Base-by-base conservation (phyloP, 2,888 invertebrate species). In the Agrotis ipsilon region DNA sequence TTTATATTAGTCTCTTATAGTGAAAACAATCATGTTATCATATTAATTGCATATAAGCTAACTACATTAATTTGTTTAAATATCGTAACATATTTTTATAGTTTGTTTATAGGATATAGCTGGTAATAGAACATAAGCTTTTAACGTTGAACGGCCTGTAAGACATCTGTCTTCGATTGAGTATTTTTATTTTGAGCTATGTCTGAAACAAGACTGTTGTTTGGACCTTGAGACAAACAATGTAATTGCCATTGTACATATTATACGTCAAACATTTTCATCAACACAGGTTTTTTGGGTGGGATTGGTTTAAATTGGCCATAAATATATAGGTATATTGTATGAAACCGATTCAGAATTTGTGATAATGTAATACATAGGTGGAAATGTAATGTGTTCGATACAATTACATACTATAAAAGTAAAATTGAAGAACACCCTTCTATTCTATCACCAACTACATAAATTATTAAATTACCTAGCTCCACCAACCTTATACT, bases 401-500 rank as follows among this genome's bases (percentile, higher is more conserved):
- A 3, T 19, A 3, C 2, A 64, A 19, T 14, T 59, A 46, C 21
- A 24, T 45, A 57, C 54, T 71, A 32, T n/a, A 48, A 18, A 32
- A 60, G 18, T 46, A 54, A 55, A 45, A 72, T 3, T 64, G 21
- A 45, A 64, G 9, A 39, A 11, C 39, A 32, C 45, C 48, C 27
- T 7, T 18, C 57, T 65, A 49, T 21, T 70, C 71, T 76, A 70
- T 61, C 57, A 78, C 61, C 58, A 81, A 63, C 67, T 57, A 55
- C 49, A 68, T 60, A 14, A n/a, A 70, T 54, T 75, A 72, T 72
- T 68, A 68, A 73, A 60, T 72, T 70, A 57, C 67, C 84, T 83
- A 83, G 27, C 27, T 16, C 54, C 72, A 62, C 13, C 62, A 57
- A 48, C 63, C 70, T 92, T 90, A 94, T 77, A 94, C 94, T 88